Evolutionary conservation across 2,888 invertebrate genomes (phyloP), one percentile per base, ranked within the genome.

Genomic region (Acleris holmiana): DNA sequence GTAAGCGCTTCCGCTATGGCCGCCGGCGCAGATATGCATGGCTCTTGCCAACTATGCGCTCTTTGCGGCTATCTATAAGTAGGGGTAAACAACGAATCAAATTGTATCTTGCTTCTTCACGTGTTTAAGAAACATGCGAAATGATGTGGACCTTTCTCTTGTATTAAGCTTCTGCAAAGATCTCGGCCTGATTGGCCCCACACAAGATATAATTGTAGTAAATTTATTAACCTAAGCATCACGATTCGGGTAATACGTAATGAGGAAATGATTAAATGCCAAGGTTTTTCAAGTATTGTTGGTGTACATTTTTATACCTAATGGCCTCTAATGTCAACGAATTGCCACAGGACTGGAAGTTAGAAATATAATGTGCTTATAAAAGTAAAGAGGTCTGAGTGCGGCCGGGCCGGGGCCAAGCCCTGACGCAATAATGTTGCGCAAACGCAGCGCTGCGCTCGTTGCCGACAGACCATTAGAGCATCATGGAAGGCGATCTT

Each of bases 181-280:
- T 84, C 88, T 88, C 89, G 89, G 89, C 89, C 89, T 74, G 84
- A 71, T 82, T 89, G 77, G 73, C 78, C 71, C 50, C 41, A n/a
- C n/a, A n/a, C n/a, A 63, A 67, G 73, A 68, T 75, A 75, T 81
- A 80, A 82, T 85, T 84, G 77, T 73, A 75, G 77, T 73, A 75
- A 80, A 84, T 85, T 83, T 76, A 50, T 57, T 18, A 23, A 51
- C 18, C 57, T 35, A 51, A 15, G 49, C 47, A 41, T 55, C 35
- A 35, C 35, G 13, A 13, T 35, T 35, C 35, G 13, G 4, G 35
- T 35, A 35, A 13, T 35, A n/a, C 41, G n/a, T 57, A 51, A 57
- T 51, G 50, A 63, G 62, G 62, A 63, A 57, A 35, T 18, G 25
- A 35, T 35, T 17, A 63, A 56, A 63, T 50, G 62, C 57, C 62